phyloP scores from a whole-genome alignment of 2,888 invertebrate genomes.

The Frankliniella intonsa region DNA sequence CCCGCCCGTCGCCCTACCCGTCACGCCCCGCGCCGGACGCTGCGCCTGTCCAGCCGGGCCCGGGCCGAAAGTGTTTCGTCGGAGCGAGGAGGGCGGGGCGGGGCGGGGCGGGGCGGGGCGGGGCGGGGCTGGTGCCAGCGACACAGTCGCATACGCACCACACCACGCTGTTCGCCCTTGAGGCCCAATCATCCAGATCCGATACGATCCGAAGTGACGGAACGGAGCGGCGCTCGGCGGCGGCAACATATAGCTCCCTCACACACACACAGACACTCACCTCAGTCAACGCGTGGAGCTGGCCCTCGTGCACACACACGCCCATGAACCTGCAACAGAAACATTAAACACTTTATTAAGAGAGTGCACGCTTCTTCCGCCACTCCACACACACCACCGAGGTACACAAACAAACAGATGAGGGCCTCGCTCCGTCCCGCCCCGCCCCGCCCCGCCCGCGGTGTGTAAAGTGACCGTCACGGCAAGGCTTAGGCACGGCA shows the following conservation, averaged over 20 bases:
- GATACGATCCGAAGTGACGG: neutral
- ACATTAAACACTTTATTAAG: conserved; percentile 29
- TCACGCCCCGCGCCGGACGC: too few species aligned
- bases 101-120: neutral
- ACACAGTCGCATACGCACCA: neutral
- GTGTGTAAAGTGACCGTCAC: neutral
- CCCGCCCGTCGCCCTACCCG: too few species aligned
- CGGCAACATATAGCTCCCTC: neutral
- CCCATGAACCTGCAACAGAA: conserved; percentile 76
- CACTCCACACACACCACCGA: neutral
- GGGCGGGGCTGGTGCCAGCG: neutral
- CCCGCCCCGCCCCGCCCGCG: neutral
- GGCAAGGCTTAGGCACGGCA: neutral
- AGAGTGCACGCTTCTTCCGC: neutral
- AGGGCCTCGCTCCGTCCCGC: too few species aligned
- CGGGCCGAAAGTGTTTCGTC: too few species aligned
- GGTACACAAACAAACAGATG: neutral
- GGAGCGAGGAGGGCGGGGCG: too few species aligned
- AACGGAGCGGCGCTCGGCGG: too few species aligned
- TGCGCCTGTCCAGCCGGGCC: too few species aligned
- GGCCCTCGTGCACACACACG: conserved; percentile 93
- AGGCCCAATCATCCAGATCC: neutral
- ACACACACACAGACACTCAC: conserved; percentile 43
- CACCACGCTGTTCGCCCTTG: neutral
- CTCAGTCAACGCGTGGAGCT: conserved; percentile 91